Evolutionary conservation across 2,113 vertebrate genomes (phyloP), one percentile per base, ranked within the genome.

Genomic region (Narcine bancroftii): DNA sequence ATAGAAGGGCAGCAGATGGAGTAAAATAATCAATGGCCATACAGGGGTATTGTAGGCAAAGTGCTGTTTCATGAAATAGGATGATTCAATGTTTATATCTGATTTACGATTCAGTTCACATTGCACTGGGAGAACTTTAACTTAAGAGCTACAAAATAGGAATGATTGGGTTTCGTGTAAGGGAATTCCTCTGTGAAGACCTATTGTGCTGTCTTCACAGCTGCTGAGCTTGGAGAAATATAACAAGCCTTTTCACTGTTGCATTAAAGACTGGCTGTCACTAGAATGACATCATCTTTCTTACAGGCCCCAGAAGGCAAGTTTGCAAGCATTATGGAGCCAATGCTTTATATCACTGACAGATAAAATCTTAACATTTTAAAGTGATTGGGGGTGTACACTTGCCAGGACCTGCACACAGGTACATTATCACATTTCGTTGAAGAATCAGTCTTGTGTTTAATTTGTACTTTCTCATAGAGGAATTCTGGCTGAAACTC

Each of bases 161-260:
- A 72, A 72, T 92, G 79, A 92, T 93, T 93, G 92, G 93, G 60
- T 93, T 93, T 93, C 93, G 73, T 93, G 87, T 93, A 92, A 93
- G 92, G 72, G 89, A 94, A 93, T 94, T 93, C 92, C 89, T 93
- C 92, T 94, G 83, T 92, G 92, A 92, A 92, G 69, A 92, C 94
- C 81, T 81, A 93, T 92, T 94, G 93, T 94, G 91, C 85, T 77
- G 76, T 92, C 92, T 94, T 93, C 93, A 93, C 89, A 94, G 93
- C 93, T 93, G 93, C 93, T 93, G 93, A 92, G 66, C 92, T 93
- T 92, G 77, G 92, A 92, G 92, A 93, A 93, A 92, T 42, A 93
- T 92, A 95, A 94, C 91, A 92, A 92, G 85, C 77, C 75, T 93
- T 94, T 94, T 94, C 93, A 94, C 93, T 93, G 93, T 92, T 92